Conservation (phyloP, 2,888 invertebrate genomes). For the Acholoe squamosa region DNA sequence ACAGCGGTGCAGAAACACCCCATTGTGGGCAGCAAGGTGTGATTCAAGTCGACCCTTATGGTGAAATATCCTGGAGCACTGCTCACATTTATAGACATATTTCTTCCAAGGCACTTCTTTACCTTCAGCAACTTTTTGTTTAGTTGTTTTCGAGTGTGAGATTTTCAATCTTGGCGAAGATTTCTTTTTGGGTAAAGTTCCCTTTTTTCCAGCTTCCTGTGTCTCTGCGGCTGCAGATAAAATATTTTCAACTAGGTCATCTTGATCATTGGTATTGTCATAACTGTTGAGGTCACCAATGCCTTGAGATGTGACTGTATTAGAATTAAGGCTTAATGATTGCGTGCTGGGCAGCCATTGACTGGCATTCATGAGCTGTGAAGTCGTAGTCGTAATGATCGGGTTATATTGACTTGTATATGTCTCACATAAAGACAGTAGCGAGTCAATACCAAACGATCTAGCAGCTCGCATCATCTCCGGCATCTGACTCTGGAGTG, state of each 20-base stretch:
- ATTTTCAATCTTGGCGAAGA: background rate
- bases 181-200: background rate
- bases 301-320: background rate
- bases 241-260: no score
- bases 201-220: background rate
- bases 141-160: background rate
- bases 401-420: background rate
- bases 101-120: background rate
- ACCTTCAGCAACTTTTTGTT: background rate
- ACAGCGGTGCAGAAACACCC: constrained; percentile 11
- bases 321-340: no score
- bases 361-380: background rate
- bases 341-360: background rate
- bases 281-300: background rate
- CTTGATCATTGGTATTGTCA: no score
- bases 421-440: background rate
- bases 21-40: constrained; percentile 26
- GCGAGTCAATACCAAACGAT: constrained; percentile 6
- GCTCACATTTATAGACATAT: background rate
- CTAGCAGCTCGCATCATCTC: background rate
- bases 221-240: background rate
- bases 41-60: background rate
- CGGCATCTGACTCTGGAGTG: background rate
- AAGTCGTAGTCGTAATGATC: background rate
- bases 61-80: background rate